Percentiles rank a stretch among this genome's conserved stretches.
Evolutionary conservation across 2,888 invertebrate genomes (phyloP).

Genomic region (Platycheirus albimanus): DNA sequence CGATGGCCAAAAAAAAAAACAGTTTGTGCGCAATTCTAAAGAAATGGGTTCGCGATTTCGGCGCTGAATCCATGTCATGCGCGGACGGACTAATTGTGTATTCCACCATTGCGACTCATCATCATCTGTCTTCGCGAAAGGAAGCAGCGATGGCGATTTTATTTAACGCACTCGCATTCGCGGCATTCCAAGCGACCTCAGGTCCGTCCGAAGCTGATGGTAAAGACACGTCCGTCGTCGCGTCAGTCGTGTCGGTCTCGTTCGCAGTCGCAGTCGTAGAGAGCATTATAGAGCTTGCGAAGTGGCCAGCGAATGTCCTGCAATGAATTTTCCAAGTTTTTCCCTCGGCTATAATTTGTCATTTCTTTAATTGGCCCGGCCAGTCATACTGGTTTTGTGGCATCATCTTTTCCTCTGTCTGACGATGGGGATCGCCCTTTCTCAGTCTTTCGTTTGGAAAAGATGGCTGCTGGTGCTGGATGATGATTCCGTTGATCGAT

Average conservation of each 20-base stretch:
- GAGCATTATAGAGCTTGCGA: background rate
- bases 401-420: slow-evolving; percentile 38
- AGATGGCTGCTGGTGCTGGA: slow-evolving; percentile 50
- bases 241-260: no score
- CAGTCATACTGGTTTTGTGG: slow-evolving; percentile 71
- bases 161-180: slow-evolving; percentile 75
- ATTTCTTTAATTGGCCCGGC: slow-evolving; percentile 78
- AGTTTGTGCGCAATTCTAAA: background rate
- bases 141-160: slow-evolving; percentile 72
- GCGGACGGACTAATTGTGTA: slow-evolving; percentile 69
- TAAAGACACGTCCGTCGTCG: slow-evolving; percentile 27
- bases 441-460: slow-evolving; percentile 20
- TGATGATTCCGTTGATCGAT: slow-evolving; percentile 46
- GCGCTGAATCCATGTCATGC: slow-evolving; percentile 66
- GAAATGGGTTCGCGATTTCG: slow-evolving; percentile 56
- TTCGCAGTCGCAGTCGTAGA: background rate
- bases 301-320: slow-evolving; percentile 62
- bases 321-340: slow-evolving; percentile 72
- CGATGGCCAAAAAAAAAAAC: slow-evolving; percentile 28
- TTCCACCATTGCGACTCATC: slow-evolving; percentile 73
- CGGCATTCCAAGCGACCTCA: slow-evolving; percentile 62
- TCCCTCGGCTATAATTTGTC: slow-evolving; percentile 78
- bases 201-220: slow-evolving; percentile 15
- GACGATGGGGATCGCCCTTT: slow-evolving; percentile 40
- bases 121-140: slow-evolving; percentile 69